Evolutionary conservation across 2,888 invertebrate species (phyloP).

Genomic region (Drosophila siamana): DNA sequence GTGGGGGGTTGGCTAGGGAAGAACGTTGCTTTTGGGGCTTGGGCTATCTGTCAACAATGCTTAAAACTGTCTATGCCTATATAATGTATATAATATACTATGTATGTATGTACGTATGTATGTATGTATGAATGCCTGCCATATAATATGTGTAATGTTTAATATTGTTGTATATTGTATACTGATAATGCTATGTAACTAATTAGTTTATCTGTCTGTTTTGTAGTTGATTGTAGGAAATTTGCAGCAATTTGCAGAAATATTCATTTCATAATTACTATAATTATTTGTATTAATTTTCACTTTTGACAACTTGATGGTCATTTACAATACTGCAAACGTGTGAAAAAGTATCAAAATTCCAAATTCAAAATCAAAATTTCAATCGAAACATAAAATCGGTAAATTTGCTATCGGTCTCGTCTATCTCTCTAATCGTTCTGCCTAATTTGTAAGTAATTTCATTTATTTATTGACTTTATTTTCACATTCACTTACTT

Average conservation of each 20-base stretch:
- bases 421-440: background rate
- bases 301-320: background rate
- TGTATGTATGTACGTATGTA: constrained; percentile 21
- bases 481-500: constrained; percentile 3
- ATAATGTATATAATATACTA: background rate
- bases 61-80: constrained; percentile 27
- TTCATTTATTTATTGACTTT: constrained; percentile 47
- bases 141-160: constrained; percentile 1
- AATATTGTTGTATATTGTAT: constrained; percentile 1
- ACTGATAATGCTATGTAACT: constrained; percentile 27
- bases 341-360: constrained; percentile 7
- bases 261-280: constrained; percentile 23
- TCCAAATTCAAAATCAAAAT: background rate
- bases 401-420: constrained; percentile 1
- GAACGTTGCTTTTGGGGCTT: constrained; percentile 29
- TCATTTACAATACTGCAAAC: constrained; percentile 7
- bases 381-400: too few species aligned
- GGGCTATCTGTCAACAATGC: constrained; percentile 50
- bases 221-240: constrained; percentile 71
- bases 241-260: constrained; percentile 53
- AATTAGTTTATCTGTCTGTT: constrained; percentile 31
- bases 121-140: constrained; percentile 8
- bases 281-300: constrained; percentile 11
- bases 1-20: background rate
- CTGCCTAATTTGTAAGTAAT: constrained; percentile 16